Evolutionary conservation across 2,113 vertebrate genomes (phyloP).

Genomic region (Glaucomys volans): DNA sequence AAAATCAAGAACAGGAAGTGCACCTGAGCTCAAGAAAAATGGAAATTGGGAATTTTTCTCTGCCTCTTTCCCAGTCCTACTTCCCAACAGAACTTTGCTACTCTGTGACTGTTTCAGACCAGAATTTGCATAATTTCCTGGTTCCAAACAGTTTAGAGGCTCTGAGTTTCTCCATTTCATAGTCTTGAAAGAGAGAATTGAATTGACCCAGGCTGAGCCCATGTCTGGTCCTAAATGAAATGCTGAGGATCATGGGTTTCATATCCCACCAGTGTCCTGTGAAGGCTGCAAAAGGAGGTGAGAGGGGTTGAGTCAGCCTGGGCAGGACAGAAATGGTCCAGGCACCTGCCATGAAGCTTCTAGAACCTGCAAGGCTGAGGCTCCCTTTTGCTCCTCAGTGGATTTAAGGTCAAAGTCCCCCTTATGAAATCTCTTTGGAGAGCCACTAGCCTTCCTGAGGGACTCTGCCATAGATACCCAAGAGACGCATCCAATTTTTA

Average conservation of each 20-base stretch:
- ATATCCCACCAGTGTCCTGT: not conserved
- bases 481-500: not conserved
- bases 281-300: not conserved
- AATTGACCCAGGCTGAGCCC: not conserved
- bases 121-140: not conserved
- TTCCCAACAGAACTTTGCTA: not conserved
- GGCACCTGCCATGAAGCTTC: not conserved
- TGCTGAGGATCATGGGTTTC: not conserved
- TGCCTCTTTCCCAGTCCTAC: not conserved
- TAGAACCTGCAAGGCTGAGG: not conserved
- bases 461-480: not conserved
- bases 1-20: not conserved
- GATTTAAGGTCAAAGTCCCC: not conserved
- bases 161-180: not conserved
- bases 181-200: not conserved
- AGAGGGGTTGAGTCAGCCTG: not conserved
- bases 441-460: not conserved
- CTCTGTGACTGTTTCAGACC: not conserved
- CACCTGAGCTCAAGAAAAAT: not conserved
- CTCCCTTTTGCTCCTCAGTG: not conserved
- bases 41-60: not conserved
- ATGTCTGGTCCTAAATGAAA: not conserved
- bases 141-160: not conserved
- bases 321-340: not conserved
- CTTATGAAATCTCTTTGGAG: not conserved